Evolutionary conservation across 2,888 invertebrate genomes (phyloP).

Genomic region (Melieria picta): DNA sequence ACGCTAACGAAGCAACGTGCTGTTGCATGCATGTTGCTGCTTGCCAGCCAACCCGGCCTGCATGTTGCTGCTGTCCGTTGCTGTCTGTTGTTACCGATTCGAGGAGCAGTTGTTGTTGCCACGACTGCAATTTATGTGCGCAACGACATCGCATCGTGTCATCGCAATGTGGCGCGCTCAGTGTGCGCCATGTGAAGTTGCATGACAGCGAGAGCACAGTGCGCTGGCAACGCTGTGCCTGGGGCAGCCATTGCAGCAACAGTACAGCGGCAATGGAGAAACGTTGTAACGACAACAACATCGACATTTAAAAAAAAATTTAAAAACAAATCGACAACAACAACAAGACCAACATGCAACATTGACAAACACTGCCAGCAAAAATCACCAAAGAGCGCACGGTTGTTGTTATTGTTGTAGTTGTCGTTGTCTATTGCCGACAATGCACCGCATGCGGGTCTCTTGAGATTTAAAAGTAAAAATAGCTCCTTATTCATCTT

Average conservation of each 20-base stretch:
- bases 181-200: constrained; percentile 6
- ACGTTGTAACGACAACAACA: background rate
- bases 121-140: constrained; percentile 27
- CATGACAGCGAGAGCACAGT: constrained; percentile 16
- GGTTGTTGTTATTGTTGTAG: too few species aligned
- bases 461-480: constrained; percentile 60
- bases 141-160: constrained; percentile 39
- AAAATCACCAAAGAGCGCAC: background rate
- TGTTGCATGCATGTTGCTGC: too few species aligned
- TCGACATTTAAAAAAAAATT: background rate
- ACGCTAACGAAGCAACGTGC: background rate
- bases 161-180: constrained; percentile 13
- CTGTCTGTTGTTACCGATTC: background rate
- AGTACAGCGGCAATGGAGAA: background rate
- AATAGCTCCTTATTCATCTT: constrained; percentile 65
- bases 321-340: too few species aligned
- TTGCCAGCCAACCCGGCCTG: background rate
- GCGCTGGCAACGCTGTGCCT: constrained; percentile 7
- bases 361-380: background rate
- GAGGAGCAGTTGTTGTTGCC: background rate
- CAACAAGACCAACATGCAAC: too few species aligned
- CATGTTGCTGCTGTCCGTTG: background rate
- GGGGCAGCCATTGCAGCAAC: background rate
- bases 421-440: background rate
- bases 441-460: constrained; percentile 10